phyloP scores from a whole-genome alignment of 1,140 invertebrate species.

The Drosophila biarmipes region DNA sequence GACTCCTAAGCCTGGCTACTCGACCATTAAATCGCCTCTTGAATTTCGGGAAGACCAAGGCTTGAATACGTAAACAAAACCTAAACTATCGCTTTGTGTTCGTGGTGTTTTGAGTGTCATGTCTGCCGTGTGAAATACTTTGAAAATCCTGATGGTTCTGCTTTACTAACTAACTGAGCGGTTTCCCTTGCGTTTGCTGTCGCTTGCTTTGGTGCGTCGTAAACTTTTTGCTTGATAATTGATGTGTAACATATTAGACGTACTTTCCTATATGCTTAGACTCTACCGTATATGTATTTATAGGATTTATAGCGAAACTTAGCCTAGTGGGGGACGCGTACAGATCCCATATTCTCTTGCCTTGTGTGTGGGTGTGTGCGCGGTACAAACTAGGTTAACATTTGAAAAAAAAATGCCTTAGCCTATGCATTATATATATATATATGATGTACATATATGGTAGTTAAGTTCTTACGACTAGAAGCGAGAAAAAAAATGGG shows the following conservation, averaged over 20 bases:
- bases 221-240: slow-evolving; percentile 40
- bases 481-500: slow-evolving; percentile 32
- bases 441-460: slow-evolving; percentile 36
- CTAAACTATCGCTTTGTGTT: slow-evolving; percentile 27
- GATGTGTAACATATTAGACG: slow-evolving; percentile 18
- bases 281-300: slow-evolving; percentile 29
- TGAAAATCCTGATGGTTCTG: slow-evolving; percentile 34
- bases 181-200: slow-evolving; percentile 8
- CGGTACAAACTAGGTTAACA: slow-evolving; percentile 67
- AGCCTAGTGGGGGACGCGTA: slow-evolving; percentile 9
- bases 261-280: slow-evolving; percentile 21
- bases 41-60: slow-evolving; percentile 36
- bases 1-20: no score
- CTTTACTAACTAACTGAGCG: slow-evolving; percentile 48
- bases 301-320: slow-evolving; percentile 30
- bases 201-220: slow-evolving; percentile 44
- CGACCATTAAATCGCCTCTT: neutral
- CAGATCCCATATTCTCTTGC: slow-evolving; percentile 2
- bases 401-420: slow-evolving; percentile 47
- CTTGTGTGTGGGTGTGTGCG: slow-evolving; percentile 27
- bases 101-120: slow-evolving; percentile 14
- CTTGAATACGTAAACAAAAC: slow-evolving; percentile 11
- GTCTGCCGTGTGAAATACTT: slow-evolving; percentile 35
- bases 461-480: slow-evolving; percentile 32
- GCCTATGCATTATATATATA: slow-evolving; percentile 20